Conservation (phyloP, 2,113 vertebrate species). For the Canis aureus region DNA sequence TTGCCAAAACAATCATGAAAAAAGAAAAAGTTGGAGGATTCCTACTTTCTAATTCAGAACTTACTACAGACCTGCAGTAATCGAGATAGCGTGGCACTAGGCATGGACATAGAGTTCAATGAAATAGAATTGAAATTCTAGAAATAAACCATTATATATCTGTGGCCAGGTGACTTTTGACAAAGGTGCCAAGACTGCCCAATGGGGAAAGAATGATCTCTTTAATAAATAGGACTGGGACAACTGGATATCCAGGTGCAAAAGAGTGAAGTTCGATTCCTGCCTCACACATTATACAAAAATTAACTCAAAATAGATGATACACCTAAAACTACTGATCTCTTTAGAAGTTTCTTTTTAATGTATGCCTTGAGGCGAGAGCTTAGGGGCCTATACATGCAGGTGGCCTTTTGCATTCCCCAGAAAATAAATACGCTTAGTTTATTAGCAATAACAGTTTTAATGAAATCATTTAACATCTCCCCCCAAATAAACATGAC, state of each 20-base stretch:
- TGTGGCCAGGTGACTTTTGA: background rate
- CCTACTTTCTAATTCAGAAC: background rate
- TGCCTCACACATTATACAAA: background rate
- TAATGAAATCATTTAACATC: conserved; percentile 7
- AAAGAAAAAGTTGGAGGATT: background rate
- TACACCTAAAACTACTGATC: background rate
- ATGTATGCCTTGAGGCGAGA: background rate
- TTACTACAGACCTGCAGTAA: background rate
- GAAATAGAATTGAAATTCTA: background rate
- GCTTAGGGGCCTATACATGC: background rate
- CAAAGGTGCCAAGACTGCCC: background rate
- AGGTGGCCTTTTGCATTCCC: background rate
- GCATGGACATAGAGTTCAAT: background rate
- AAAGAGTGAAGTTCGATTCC: background rate
- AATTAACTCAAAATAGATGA: background rate
- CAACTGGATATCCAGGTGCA: background rate
- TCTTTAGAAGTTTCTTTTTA: background rate
- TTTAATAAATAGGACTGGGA: background rate
- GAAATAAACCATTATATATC: background rate
- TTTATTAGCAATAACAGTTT: background rate
- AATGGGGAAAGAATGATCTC: background rate
- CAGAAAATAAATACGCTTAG: background rate
- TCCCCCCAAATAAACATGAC: background rate
- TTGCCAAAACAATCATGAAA: background rate
- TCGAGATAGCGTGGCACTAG: background rate